A percentile compares a stretch with the other conserved stretches of the same genome.
These are phyloP conservation scores for Cinara cedri DNA, from an alignment of 2,888 invertebrate genomes.

Conservation along the genomic window DNA sequence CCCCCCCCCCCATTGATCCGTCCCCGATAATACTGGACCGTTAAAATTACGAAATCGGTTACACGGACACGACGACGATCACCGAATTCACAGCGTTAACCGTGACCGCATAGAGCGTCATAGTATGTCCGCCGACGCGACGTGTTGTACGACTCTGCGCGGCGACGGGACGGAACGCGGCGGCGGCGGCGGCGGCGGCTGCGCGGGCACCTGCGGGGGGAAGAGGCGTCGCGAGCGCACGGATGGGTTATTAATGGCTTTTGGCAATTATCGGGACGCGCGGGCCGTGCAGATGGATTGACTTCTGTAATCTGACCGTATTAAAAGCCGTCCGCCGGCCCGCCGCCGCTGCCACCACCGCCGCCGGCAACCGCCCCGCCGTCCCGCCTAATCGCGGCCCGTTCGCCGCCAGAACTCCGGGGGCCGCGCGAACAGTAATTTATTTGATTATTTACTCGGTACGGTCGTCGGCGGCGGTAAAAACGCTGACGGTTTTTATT, in stretches of 20 bases:
- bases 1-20: too few relatives aligned
- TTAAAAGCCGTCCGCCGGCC: conserved; percentile 7
- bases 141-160: neutral
- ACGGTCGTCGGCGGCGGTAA: neutral
- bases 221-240: neutral
- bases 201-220: neutral
- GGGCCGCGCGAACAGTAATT: neutral
- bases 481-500: neutral
- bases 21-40: too few relatives aligned
- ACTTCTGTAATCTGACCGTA: conserved; percentile 48
- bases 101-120: too few relatives aligned
- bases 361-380: too few relatives aligned
- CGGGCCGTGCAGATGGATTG: conserved; percentile 20
- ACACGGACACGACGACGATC: too few relatives aligned
- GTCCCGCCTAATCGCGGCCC: too few relatives aligned
- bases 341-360: neutral
- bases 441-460: conserved; percentile 16
- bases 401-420: too few relatives aligned
- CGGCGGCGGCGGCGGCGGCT: conserved; percentile 9
- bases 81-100: too few relatives aligned
- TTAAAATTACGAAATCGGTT: too few relatives aligned
- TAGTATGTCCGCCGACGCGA: too few relatives aligned
- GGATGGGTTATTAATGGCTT: conserved; percentile 24
- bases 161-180: neutral
- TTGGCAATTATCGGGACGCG: conserved; percentile 39